These are phyloP conservation scores for Chloroceryle inda DNA, from an alignment of 2,797 vertebrate genomes.

Conservation along the genomic window DNA sequence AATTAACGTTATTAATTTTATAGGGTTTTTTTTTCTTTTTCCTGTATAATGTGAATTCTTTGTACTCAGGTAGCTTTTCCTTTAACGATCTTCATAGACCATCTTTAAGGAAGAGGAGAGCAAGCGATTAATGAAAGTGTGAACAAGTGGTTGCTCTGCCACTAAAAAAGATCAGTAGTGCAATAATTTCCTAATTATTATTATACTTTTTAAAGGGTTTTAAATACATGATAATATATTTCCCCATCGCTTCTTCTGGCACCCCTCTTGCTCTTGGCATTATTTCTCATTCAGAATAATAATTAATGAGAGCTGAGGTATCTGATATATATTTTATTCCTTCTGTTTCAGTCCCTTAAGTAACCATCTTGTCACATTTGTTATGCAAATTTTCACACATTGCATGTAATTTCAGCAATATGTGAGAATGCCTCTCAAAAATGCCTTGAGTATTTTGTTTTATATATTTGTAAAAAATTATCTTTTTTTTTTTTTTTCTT, in stretches of 20 bases:
- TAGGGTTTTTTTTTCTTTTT: neutral
- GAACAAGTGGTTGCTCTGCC: constrained; percentile 76
- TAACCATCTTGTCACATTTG: constrained; percentile 81
- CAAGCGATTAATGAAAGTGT: constrained; percentile 70
- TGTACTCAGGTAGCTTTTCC: constrained; percentile 31
- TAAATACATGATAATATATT: constrained; percentile 78
- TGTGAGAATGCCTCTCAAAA: constrained; percentile 71
- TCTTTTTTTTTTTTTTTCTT: constrained; percentile 43
- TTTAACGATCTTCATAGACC: constrained; percentile 49
- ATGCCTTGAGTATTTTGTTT: constrained; percentile 73
- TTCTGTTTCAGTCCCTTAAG: constrained; percentile 80
- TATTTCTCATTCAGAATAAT: constrained; percentile 77
- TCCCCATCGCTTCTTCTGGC: constrained; percentile 57
- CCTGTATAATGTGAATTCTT: constrained; percentile 23
- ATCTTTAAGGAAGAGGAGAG: constrained; percentile 47
- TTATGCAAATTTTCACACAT: constrained; percentile 79
- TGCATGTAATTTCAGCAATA: constrained; percentile 75
- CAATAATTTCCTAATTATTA: constrained; percentile 82
- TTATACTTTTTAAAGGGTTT: constrained; percentile 73
- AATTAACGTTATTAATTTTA: constrained; percentile 69
- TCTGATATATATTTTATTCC: constrained; percentile 78
- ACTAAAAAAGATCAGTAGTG: constrained; percentile 68
- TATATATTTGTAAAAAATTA: constrained; percentile 64
- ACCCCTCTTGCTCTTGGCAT: constrained; percentile 70
- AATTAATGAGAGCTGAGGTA: constrained; percentile 77